A percentile compares a stretch with the other conserved stretches of the same genome.
Conservation (phyloP, 2,888 invertebrate genomes). For the Agrenia bidenticulata region DNA sequence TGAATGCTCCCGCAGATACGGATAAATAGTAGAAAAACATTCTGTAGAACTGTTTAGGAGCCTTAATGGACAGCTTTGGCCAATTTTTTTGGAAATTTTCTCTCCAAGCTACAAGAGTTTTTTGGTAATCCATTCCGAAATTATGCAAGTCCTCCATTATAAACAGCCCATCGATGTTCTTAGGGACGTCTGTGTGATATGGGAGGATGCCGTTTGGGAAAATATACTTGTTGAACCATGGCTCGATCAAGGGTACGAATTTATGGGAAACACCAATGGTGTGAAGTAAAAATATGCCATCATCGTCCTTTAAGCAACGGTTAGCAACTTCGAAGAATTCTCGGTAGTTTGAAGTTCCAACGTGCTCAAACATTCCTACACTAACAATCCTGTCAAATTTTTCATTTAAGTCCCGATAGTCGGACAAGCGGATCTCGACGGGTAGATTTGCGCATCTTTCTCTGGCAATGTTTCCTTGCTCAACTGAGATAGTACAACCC, state of each 20-base stretch:
- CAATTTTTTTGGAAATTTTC: conserved; percentile 41
- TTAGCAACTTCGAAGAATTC: conserved; percentile 45
- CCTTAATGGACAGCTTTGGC: conserved; percentile 21
- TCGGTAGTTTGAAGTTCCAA: conserved; percentile 41
- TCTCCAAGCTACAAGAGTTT: conserved; percentile 46
- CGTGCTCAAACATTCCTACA: conserved; percentile 47
- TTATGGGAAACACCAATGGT: conserved; percentile 46
- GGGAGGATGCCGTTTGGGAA: conserved; percentile 51
- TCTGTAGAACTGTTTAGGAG: conserved; percentile 29
- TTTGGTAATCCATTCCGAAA: conserved; percentile 42
- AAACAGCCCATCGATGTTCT: conserved; percentile 37
- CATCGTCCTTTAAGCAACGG: conserved; percentile 41
- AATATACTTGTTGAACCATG: conserved; percentile 50
- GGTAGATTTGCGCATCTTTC: conserved; percentile 32
- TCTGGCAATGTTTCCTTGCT: conserved; percentile 38
- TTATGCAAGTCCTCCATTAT: conserved; percentile 50
- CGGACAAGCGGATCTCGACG: conserved; percentile 39
- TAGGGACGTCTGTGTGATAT: conserved; percentile 43
- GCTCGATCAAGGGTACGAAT: conserved; percentile 42
- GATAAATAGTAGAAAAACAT: conserved; percentile 44
- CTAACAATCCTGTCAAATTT: conserved; percentile 49
- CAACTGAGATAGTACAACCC: conserved; percentile 43
- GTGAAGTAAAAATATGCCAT: conserved; percentile 50
- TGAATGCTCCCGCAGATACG: conserved; percentile 33
- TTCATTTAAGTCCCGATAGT: conserved; percentile 46